Base-by-base conservation (phyloP, 2,888 invertebrate species). In the Ferdinandea cuprea region DNA sequence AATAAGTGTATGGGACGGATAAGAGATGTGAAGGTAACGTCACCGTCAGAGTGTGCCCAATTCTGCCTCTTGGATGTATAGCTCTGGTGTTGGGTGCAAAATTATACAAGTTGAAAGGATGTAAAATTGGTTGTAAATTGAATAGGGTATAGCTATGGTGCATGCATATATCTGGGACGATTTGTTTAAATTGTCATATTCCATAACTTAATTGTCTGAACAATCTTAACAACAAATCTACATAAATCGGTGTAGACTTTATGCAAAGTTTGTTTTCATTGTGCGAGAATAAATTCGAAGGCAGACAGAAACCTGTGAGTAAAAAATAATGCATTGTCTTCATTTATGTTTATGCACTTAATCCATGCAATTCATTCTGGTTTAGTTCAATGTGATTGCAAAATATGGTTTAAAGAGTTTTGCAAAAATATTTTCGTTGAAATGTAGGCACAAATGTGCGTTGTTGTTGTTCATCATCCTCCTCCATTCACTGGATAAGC, bases 1-100 rank as follows among this genome's bases (percentile, higher is more conserved):
- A 61, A 61, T 54, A 44, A 35, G 44, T 40, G 44, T 40, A n/a
- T 17, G 4, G 19, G 11, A 21, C 6, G 19, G 44, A 9, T n/a
- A 44, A n/a, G 35, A 35, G 2, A 11, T 17, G 11, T 3, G 11
- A 17, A 17, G 13, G 42, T 15, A 8, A 19, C 44, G 17, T 7
- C 6, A 15, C 15, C 8, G 15, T 40, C 40, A 40, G 40, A 7
- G 7, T 8, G 13, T 40, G 13, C 5, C 40, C 13, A 40, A 32
- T 15, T 54, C 19, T 19, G 17, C 17, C 11, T 54, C 15, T 54
- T 32, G 30, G 17, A 25, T 25, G 25, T 7, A n/a, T 35, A 17
- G 32, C 17, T 17, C n/a, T 54, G 32, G 5, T 8, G 2, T 15
- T 37, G 15, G 7, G 13, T 40, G 40, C 15, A 13, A 13, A 40